Evolutionary conservation across 2,797 vertebrate species (phyloP), one percentile per base, ranked within the genome.

Genomic region (Anabas testudineus): DNA sequence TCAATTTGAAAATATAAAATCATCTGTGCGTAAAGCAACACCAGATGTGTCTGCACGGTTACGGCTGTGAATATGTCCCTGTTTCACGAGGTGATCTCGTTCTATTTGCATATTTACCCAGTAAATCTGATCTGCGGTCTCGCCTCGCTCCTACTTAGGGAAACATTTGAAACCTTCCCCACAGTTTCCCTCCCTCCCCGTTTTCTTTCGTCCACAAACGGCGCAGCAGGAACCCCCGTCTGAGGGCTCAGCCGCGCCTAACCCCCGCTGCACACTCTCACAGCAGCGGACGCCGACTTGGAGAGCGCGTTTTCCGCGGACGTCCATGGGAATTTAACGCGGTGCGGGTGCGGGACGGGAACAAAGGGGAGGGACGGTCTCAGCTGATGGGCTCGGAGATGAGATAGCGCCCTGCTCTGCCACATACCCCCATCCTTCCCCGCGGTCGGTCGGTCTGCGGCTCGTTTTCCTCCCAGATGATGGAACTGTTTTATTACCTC

Each of bases 161-260:
- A 81, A 86, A 87, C 78, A 76, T 75, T 75, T 87, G 79, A 84
- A 80, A 70, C 59, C 74, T 67, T 57, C 87, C 80, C 87, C 83
- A 43, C 73, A 51, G 45, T 51, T 52, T n/a, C 48, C 36, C 69
- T 75, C 83, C 72, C 72, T 82, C 80, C 73, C 63, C 41, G 58
- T 66, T 84, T 71, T 80, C 59, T 53, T 42, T 66, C 56, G 81
- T 83, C 80, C 87, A 87, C 71, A 80, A 84, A 70, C 81, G 55
- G 76, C 88, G n/a, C 92, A 88, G 87, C 80, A 80, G 90, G 90
- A n/a, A 81, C 59, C 49, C 82, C 83, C 34, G 81, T 88, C 80
- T 74, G 77, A 58, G 77, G 78, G 74, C 83, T 83, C 80, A 68
- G 18, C 87, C 84, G 85, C 85, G 86, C 88, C 87, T 84, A 53